Conservation (phyloP, 2,888 invertebrate genomes). For the Cosmorhoe ocellata region DNA sequence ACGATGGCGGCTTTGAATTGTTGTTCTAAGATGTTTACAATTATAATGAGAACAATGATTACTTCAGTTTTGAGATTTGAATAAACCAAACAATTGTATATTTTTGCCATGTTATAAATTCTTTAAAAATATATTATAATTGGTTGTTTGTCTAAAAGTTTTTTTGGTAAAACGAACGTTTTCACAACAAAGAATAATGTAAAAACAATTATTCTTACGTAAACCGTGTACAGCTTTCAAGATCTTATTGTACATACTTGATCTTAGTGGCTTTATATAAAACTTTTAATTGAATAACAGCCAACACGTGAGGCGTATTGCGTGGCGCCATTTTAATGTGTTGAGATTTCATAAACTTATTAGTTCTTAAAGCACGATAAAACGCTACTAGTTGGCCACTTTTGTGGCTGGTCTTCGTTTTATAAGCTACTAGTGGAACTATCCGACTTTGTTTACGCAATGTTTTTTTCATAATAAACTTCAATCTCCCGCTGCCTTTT, state of each 20-base stretch:
- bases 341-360: constrained; percentile 13
- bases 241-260: not conserved
- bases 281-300: constrained; percentile 3
- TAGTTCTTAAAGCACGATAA: not conserved
- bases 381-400: constrained; percentile 6
- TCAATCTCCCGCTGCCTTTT: no score
- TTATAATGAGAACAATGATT: not conserved
- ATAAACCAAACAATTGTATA: no score
- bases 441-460: constrained; percentile 21
- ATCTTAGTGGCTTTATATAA: not conserved
- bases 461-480: no score
- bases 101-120: no score
- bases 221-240: not conserved
- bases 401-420: constrained; percentile 13
- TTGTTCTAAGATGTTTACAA: not conserved
- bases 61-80: no score
- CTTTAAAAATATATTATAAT: no score
- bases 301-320: not conserved
- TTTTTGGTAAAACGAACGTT: no score
- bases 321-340: constrained; percentile 15
- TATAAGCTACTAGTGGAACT: constrained; percentile 10
- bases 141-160: no score
- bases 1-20: constrained; percentile 10
- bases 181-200: no score
- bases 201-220: not conserved